phyloP scores from a whole-genome alignment of 2,888 invertebrate genomes.

The Temnothorax ravouxi region DNA sequence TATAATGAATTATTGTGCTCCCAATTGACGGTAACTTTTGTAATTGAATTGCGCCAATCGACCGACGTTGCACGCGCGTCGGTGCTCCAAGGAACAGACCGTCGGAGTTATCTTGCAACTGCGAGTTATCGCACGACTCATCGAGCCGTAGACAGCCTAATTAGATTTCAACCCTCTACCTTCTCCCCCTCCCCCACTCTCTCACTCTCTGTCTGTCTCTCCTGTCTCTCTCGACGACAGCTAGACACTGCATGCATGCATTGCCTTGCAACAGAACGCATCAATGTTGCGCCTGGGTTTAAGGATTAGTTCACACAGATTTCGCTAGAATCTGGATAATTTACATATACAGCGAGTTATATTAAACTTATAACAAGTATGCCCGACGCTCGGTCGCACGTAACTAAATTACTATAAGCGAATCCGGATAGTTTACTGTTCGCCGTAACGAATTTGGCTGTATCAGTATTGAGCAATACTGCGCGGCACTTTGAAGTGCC shows the following conservation, averaged over 20 bases:
- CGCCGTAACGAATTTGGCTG: slow-evolving; percentile 32
- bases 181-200: too few relatives aligned
- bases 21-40: slow-evolving; percentile 53
- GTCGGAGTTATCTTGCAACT: slow-evolving; percentile 56
- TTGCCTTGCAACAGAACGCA: slow-evolving; percentile 48
- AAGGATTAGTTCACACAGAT: slow-evolving; percentile 42
- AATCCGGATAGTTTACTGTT: slow-evolving; percentile 48
- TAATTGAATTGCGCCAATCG: slow-evolving; percentile 57
- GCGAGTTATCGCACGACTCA: slow-evolving; percentile 65
- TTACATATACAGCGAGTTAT: slow-evolving; percentile 42
- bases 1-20: slow-evolving; percentile 58
- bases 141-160: slow-evolving; percentile 67
- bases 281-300: slow-evolving; percentile 32
- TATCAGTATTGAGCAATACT: slow-evolving; percentile 23
- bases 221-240: slow-evolving; percentile 48
- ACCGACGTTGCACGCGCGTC: slow-evolving; percentile 46
- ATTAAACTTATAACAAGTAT: slow-evolving; percentile 51
- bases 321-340: slow-evolving; percentile 40
- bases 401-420: slow-evolving; percentile 41
- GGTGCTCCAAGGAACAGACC: slow-evolving; percentile 52
- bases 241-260: slow-evolving; percentile 49
- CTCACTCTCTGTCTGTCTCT: not conserved
- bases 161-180: slow-evolving; percentile 64
- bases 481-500: not conserved
- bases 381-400: slow-evolving; percentile 21